Base-by-base conservation (phyloP, 2,113 vertebrate genomes). In the Labrus mixtus region DNA sequence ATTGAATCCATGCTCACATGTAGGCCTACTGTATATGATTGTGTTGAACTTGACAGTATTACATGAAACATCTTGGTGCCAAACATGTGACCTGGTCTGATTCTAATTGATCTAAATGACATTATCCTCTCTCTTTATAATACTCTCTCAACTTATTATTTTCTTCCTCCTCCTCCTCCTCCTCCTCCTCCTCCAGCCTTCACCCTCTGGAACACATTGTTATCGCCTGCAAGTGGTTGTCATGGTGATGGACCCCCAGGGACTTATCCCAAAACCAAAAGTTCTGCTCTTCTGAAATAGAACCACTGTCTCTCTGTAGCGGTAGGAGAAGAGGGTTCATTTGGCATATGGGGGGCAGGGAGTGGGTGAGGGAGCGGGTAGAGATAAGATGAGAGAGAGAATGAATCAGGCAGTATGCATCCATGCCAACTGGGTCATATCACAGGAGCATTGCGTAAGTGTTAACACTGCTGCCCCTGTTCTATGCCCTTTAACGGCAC, bases 211-310 rank as follows among this genome's bases (percentile, higher is more conserved):
- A 91, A 90, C 83, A 86, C 86, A 88, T 84, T 86, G 83, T 88
- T 93, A 88, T 92, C 69, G 82, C 85, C 88, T 87, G 83, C 75
- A 80, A 90, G 88, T 83, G 83, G 91, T 94, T 94, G 92, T 93
- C 91, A 93, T 93, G 90, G 92, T 79, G 90, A 94, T 91, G 73
- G 48, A 89, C 86, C 92, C 88, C 55, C 1, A 69, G 90, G 90
- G 89, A 93, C 90, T 93, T 82, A 92, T 93, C 89, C 89, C 90
- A 93, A 92, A 93, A 93, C 87, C 87, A 79, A 93, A 93, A 93
- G 84, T 92, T 92, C 87, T 80, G 86, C 79, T 74, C 51, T 81
- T 92, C 89, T 88, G 84, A 92, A 94, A 91, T 90, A 91, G 89
- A 91, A 88, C 79, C 74, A 75, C 68, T 13, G 46, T 61, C 59